phyloP scores from a whole-genome alignment of 2,113 vertebrate species.

The Tyto alba region DNA sequence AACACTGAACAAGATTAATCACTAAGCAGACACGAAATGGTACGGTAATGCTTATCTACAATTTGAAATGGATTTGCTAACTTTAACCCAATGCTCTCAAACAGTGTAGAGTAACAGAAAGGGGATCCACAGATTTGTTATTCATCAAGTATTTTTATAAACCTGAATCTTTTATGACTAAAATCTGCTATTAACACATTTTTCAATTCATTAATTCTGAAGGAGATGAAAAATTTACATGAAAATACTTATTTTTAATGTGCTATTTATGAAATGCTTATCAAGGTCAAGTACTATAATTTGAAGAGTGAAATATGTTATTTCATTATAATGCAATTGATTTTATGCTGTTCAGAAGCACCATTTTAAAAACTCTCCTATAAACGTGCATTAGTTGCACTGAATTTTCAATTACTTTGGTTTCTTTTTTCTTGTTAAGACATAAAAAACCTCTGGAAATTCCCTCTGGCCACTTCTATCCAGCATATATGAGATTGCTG shows the following conservation, averaged over 20 bases:
- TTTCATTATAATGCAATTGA: neutral
- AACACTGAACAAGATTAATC: neutral
- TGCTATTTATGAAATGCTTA: neutral
- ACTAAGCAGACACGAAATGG: neutral
- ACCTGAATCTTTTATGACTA: neutral
- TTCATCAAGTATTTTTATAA: neutral
- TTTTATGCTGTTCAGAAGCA: neutral
- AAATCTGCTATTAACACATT: neutral
- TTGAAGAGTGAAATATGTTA: neutral
- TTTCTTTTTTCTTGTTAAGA: neutral
- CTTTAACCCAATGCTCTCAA: neutral
- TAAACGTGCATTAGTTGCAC: neutral
- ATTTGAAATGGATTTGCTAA: neutral
- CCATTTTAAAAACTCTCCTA: neutral
- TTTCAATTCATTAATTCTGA: slow-evolving; percentile 2
- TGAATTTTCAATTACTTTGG: neutral
- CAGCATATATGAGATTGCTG: rapidly evolving
- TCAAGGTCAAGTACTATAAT: slow-evolving; percentile 10
- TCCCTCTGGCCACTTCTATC: neutral
- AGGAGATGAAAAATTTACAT: neutral
- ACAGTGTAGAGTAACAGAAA: neutral
- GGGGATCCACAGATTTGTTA: neutral
- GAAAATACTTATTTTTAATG: neutral
- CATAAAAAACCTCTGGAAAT: neutral
- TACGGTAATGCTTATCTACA: neutral